These are phyloP conservation scores for Tetragonisca angustula DNA, from an alignment of 2,888 invertebrate genomes.

Conservation along the genomic window DNA sequence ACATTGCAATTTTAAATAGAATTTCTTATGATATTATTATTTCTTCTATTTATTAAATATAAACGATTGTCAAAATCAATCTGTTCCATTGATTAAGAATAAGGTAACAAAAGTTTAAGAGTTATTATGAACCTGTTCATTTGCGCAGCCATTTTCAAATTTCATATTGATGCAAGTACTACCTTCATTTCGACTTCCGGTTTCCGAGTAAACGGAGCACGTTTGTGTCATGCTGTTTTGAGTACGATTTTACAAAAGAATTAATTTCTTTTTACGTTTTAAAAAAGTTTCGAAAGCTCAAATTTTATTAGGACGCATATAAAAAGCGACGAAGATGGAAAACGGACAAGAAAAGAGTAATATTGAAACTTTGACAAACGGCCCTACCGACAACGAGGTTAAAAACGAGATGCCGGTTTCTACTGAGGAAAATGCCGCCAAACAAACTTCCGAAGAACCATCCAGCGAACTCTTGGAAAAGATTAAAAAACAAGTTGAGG, in stretches of 20 bases:
- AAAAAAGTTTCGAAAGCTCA: not conserved
- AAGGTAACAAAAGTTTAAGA: not conserved
- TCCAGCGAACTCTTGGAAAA: constrained; percentile 71
- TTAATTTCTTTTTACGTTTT: not conserved
- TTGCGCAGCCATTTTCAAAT: not conserved
- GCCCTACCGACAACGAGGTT: constrained; percentile 8
- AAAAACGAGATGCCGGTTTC: constrained; percentile 37
- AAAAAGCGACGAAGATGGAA: constrained; percentile 63
- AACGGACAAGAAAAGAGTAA: constrained; percentile 69
- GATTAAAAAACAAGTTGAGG: constrained; percentile 78
- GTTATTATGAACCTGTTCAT: not conserved
- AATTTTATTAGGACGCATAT: not conserved
- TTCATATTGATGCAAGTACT: not conserved
- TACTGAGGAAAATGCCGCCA: constrained; percentile 18
- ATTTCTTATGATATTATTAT: not conserved
- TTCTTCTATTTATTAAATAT: not conserved
- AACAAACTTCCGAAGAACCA: constrained; percentile 55
- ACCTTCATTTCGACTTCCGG: constrained; percentile 41
- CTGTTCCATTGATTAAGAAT: not conserved
- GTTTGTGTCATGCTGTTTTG: constrained; percentile 44
- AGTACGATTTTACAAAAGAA: constrained; percentile 1
- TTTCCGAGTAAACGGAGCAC: constrained; percentile 32
- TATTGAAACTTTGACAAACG: constrained; percentile 40
- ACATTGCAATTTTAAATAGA: not conserved
- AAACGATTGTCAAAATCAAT: not conserved